phyloP scores from a whole-genome alignment of 2,113 vertebrate genomes.

The Elanus axillaris region DNA sequence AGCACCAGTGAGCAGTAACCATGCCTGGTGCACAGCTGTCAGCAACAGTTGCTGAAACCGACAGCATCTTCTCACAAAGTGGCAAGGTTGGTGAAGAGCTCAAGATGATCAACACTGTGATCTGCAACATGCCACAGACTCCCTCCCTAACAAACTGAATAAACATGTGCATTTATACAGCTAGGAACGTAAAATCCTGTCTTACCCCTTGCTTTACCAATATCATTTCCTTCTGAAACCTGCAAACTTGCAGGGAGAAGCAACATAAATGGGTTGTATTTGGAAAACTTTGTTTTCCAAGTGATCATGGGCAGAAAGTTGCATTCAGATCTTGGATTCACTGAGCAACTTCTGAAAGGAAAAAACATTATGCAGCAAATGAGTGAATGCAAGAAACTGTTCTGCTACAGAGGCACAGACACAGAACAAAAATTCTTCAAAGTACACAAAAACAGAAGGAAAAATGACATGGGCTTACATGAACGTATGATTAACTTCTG shows the following conservation, averaged over 20 bases:
- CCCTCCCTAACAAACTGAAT: background rate
- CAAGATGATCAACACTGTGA: background rate
- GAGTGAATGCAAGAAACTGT: background rate
- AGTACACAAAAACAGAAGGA: background rate
- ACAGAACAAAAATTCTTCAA: background rate
- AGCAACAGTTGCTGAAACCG: background rate
- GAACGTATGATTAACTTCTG: background rate
- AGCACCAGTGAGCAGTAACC: background rate
- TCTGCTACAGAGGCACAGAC: background rate
- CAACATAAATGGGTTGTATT: fast-evolving
- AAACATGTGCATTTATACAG: fast-evolving
- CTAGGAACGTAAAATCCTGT: background rate
- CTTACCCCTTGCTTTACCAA: background rate
- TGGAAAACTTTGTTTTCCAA: background rate
- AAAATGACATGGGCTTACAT: background rate
- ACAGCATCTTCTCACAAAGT: fast-evolving
- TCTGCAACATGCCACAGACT: background rate
- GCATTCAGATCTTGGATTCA: background rate
- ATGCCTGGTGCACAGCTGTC: background rate
- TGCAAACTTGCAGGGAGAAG: background rate
- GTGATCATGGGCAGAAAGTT: background rate
- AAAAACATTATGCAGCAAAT: background rate
- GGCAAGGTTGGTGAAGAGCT: fast-evolving
- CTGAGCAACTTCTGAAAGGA: background rate
- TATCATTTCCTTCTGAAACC: background rate